These are phyloP conservation scores for Redunca redunca DNA, from an alignment of 2,113 vertebrate species.

Conservation along the genomic window DNA sequence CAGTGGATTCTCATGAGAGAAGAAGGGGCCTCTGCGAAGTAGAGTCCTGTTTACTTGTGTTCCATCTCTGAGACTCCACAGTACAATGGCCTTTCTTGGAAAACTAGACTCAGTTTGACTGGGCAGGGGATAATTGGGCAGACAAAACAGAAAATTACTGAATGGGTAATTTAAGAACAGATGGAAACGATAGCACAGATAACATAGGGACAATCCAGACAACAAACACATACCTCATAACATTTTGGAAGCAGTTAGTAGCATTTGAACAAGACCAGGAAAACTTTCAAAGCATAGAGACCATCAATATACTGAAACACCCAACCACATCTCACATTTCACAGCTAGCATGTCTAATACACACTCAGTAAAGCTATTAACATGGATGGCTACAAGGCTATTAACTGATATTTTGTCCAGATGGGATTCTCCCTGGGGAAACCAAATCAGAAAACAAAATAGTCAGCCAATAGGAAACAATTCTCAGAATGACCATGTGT, in stretches of 20 bases:
- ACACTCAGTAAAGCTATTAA: constrained; percentile 82
- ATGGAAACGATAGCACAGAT: constrained; percentile 71
- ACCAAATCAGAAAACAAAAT: constrained; percentile 32
- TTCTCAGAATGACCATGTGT: background rate
- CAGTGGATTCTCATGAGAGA: background rate
- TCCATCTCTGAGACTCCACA: constrained; percentile 12
- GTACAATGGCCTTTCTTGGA: background rate
- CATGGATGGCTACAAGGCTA: constrained; percentile 78
- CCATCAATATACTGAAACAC: background rate
- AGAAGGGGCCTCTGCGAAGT: background rate
- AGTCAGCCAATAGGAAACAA: background rate
- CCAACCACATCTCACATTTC: background rate
- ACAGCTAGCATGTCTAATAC: background rate
- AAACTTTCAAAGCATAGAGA: constrained; percentile 50
- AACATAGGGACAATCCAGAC: constrained; percentile 64
- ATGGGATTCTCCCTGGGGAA: background rate
- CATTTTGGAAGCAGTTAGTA: constrained; percentile 83
- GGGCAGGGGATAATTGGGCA: constrained; percentile 12
- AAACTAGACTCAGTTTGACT: background rate
- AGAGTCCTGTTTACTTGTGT: background rate
- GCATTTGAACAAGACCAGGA: constrained; percentile 50
- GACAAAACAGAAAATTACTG: constrained; percentile 57
- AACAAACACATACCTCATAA: constrained; percentile 59
- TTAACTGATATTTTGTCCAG: constrained; percentile 48
- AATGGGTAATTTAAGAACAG: constrained; percentile 53